Base-by-base conservation (phyloP, 53 echinoderm and acorn worm genomes). In the Echinarachnius parma region DNA sequence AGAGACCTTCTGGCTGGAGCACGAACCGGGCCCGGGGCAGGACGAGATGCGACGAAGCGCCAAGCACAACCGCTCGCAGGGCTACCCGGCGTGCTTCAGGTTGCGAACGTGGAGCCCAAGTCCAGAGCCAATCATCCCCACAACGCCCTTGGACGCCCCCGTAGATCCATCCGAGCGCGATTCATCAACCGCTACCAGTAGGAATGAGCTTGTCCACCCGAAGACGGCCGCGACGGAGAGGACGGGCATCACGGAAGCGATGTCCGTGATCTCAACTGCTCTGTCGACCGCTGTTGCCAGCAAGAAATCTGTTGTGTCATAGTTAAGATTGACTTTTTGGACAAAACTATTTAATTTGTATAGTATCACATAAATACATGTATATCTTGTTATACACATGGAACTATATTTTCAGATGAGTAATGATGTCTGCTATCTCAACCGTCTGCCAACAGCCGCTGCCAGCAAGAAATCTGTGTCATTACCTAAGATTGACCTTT, bases 1-100 rank as follows among this genome's bases (percentile, higher is more conserved):
- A 24, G 80, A 91, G 37, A 82, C 82, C 66, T 96, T 96, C 79
- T 96, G 96, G 96, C 81, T 85, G 80, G 85, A 88, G 46, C 96
- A 91, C 21, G 96, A 91, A 36, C 80, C 96, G 0, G 92, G 81
- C 20, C 88, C 87, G 31, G 82, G 74, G 27, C 81, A 61, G 47
- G 89, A 81, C 18, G 71, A 74, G 48, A 55, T 81, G 4, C 76
- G 84, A 28, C 63, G 77, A 36, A 92, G 92, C 58, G 92, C 92
- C 14, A 84, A 81, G 59, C 58, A 77, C 27, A 59, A 84, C 8
- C 81, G 84, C 32, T 87, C 87, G 70, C 87, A 83, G 3, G 64
- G 87, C n/a, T 87, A 92, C 59, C 87, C 92, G 0, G 87, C 84
- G 10, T 92, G 92, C 68, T 81, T 81, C 32, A 68, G 81, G 32